A percentile compares a stretch with the other conserved stretches of the same genome.
Evolutionary conservation across 1,140 invertebrate genomes (phyloP).

Genomic region (Anastatus disparis): DNA sequence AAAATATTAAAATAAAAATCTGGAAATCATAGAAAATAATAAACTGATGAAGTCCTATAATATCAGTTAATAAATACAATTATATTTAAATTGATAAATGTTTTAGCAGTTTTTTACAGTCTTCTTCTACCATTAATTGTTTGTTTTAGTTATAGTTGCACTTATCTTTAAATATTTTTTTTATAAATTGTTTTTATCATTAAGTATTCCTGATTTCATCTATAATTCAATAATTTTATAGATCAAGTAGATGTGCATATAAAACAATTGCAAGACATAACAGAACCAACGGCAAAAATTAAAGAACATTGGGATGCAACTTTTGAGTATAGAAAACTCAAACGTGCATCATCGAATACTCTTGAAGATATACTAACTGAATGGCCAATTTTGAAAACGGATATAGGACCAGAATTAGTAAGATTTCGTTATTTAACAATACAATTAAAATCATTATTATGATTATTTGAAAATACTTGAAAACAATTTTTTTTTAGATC

Average conservation of each 20-base stretch:
- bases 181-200: too few species aligned
- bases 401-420: slow-evolving; percentile 8
- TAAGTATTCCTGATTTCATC: too few species aligned
- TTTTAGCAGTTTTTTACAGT: too few species aligned
- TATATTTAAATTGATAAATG: too few species aligned
- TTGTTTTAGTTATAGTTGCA: too few species aligned
- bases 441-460: too few species aligned
- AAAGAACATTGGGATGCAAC: slow-evolving; percentile 13
- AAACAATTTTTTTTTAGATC: neutral
- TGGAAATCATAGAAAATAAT: too few species aligned
- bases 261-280: neutral
- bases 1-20: too few species aligned
- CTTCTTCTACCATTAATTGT: too few species aligned
- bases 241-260: neutral
- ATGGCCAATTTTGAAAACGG: slow-evolving; percentile 15
- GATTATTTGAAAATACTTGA: too few species aligned
- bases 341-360: neutral
- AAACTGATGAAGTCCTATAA: too few species aligned
- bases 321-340: slow-evolving; percentile 2
- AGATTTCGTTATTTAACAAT: neutral
- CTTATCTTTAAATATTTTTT: neutral
- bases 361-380: slow-evolving; percentile 3
- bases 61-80: too few species aligned
- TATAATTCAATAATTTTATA: slow-evolving; percentile 1
- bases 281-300: neutral